Base-by-base conservation (phyloP, 2,888 invertebrate species). In the Orgyia antiqua region DNA sequence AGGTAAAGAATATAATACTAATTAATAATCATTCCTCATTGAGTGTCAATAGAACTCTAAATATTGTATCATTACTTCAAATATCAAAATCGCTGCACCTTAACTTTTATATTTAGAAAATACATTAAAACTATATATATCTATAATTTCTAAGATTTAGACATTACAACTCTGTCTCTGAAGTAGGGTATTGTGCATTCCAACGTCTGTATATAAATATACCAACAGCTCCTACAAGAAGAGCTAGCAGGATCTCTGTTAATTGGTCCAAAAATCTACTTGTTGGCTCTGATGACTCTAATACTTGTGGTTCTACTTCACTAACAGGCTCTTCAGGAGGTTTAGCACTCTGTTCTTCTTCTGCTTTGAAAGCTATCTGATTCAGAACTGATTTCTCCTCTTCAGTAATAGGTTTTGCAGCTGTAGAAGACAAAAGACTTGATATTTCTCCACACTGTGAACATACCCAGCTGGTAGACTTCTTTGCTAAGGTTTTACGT, bases 401-500 rank as follows among this genome's bases (percentile, higher is more conserved):
- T 27, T 86, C 87, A 27, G 87, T 84, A 3, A 77, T 67, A 6
- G 87, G 87, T 51, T 78, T 73, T 4, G 87, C 86, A 33, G 87
- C 87, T 36, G 76, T 84, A 20, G 76, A 76, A 3, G 86, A 84
- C 3, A 87, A 48, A 25, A 87, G 53, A 13, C 51, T 48, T 24
- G 74, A 63, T 45, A 71, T 83, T 33, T 80, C 74, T 13, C 87
- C 87, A 69, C 87, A 84, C 20, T 76, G 72, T 8, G 71, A 44
- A 35, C 84, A 83, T 1, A 60, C 63, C 75, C 83, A 87, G 26
- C 47, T 63, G 11, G 57, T 55, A 7, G 88, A 94, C 89, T 92
- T 93, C 60, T 90, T 92, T 5, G 97, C 96, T 27, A 98, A 87
- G 26, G 87, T 69, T 64, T 91, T 91, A 33, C 97, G 88, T 68